These are phyloP conservation scores for Falco cherrug DNA, from an alignment of 2,797 vertebrate species.

Conservation along the genomic window DNA sequence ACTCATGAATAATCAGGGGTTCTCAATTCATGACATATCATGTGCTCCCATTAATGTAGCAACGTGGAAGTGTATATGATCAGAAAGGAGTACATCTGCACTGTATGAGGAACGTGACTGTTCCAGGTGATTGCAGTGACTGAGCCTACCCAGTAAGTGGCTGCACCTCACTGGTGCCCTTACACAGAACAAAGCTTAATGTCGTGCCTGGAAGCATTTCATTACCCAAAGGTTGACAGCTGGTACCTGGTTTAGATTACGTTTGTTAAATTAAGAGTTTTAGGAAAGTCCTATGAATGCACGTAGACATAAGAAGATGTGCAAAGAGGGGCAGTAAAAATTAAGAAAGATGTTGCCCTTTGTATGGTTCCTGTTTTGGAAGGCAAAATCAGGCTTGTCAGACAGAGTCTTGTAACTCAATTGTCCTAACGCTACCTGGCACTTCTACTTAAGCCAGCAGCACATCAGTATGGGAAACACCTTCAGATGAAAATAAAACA, in stretches of 20 bases:
- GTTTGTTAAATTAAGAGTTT: background rate
- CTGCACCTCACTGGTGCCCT: background rate
- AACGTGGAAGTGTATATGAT: background rate
- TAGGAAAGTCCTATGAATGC: background rate
- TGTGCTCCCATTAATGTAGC: background rate
- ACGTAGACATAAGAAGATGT: background rate
- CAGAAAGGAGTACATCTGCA: background rate
- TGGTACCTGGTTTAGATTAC: background rate
- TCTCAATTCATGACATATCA: background rate
- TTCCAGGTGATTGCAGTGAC: background rate
- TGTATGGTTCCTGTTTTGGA: background rate
- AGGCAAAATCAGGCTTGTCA: background rate
- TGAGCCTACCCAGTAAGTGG: background rate
- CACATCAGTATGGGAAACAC: background rate
- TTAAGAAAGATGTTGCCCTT: background rate
- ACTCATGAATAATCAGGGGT: background rate
- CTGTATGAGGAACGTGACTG: background rate
- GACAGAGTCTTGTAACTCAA: background rate
- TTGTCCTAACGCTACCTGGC: background rate
- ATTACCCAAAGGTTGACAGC: background rate
- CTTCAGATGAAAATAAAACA: background rate
- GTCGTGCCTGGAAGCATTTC: background rate
- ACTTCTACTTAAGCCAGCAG: background rate
- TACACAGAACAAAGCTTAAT: background rate
- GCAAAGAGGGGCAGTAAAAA: background rate